These are phyloP conservation scores for Orthonyx spaldingii DNA, from an alignment of 2,113 vertebrate genomes.

Conservation along the genomic window DNA sequence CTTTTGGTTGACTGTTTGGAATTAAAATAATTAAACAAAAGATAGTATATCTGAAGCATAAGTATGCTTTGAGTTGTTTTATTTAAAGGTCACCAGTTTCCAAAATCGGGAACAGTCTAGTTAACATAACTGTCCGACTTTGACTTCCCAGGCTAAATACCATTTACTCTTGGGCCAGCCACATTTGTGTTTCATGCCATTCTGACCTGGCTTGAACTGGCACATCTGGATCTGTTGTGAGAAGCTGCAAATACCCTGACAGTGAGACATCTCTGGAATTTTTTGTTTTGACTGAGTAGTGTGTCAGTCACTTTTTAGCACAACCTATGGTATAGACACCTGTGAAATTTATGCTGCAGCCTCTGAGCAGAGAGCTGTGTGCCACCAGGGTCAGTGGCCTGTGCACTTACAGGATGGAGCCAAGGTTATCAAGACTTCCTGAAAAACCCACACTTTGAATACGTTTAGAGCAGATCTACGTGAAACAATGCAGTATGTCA, in stretches of 20 bases:
- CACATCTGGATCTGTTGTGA: not conserved
- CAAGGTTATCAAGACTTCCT: not conserved
- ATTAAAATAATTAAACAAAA: not conserved
- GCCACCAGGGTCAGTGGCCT: not conserved
- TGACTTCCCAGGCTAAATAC: not conserved
- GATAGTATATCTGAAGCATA: not conserved
- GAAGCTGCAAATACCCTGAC: not conserved
- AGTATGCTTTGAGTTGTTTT: not conserved
- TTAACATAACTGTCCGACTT: not conserved
- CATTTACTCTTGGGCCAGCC: not conserved
- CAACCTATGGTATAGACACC: not conserved
- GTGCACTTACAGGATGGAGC: not conserved
- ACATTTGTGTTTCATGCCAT: not conserved
- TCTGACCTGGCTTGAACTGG: slow-evolving; percentile 31
- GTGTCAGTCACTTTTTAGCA: not conserved
- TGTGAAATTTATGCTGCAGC: not conserved
- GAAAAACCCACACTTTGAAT: not conserved
- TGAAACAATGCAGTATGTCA: not conserved
- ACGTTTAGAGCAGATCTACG: not conserved
- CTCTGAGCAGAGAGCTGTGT: not conserved
- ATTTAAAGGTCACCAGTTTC: not conserved
- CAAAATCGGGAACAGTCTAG: not conserved
- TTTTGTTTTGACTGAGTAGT: not conserved
- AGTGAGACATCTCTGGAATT: not conserved
- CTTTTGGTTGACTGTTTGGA: not conserved